Base-by-base conservation (phyloP, 2,797 vertebrate genomes). In the Telmatherina bonti region DNA sequence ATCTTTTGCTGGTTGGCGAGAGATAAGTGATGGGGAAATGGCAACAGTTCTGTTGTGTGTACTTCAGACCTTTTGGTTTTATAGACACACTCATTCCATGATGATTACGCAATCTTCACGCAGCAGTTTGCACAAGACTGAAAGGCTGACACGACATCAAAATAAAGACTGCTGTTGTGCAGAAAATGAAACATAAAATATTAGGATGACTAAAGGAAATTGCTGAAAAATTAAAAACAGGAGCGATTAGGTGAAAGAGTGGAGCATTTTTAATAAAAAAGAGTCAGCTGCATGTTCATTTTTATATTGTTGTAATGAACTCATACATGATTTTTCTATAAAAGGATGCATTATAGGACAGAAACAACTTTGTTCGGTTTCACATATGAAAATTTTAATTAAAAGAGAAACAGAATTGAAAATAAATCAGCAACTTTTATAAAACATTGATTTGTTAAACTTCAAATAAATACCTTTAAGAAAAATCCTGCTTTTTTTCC, bases 351-450 rank as follows among this genome's bases (percentile, higher is more conserved):
- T 47, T 47, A 9, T n/a, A 20, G 45, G 22, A 47, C 45, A 47
- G 45, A 47, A 47, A 47, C 7, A 45, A 47, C 20, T 4, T 47
- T n/a, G 22, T 47, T 47, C 22, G 45, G 45, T 47, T 47, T 47
- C 8, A 47, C 45, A 47, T 47, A 22, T 47, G 8, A 47, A n/a
- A 9, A 1, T 43, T 47, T 47, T 47, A n/a, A n/a, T 47, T 47
- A 47, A 43, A 43, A 47, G 45, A 47, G 45, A 47, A 47, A 22
- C 20, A 47, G n/a, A 47, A 22, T 20, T n/a, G n/a, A 47, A 47
- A 47, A 47, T 47, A 47, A 47, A 47, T 47, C 45, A 47, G 45
- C 45, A 47, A 22, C n/a, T 47, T n/a, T 47, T 47, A 47, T n/a
- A 47, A 47, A 47, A 47, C n/a, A 2, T n/a, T 2, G 8, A 3